These are phyloP conservation scores for Tor tambroides DNA, from an alignment of 2,113 vertebrate species.

Conservation along the genomic window DNA sequence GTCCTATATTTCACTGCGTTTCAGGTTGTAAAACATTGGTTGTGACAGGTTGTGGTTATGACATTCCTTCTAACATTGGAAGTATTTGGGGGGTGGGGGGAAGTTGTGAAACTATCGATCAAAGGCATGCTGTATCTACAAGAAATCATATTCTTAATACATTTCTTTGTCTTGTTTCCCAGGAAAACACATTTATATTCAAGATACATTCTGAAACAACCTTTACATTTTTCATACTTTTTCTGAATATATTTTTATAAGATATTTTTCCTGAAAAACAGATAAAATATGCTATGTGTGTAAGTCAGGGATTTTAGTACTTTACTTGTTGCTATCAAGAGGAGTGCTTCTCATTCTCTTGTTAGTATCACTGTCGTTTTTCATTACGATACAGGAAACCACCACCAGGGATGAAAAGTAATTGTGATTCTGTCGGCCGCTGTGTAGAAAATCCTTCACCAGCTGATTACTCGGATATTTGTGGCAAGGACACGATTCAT, in stretches of 20 bases:
- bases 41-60: no score
- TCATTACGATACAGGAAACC: neutral
- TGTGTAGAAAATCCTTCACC: neutral
- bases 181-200: no score
- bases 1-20: neutral
- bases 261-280: no score
- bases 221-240: no score
- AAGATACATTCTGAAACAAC: no score
- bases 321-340: neutral
- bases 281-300: no score
- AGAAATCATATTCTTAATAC: neutral
- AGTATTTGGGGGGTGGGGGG: neutral
- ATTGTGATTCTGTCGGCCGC: slow-evolving; percentile 20
- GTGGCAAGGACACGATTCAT: neutral
- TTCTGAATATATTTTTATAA: no score
- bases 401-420: neutral
- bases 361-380: no score
- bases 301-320: no score
- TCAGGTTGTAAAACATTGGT: neutral
- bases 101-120: neutral
- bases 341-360: neutral
- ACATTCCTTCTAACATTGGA: neutral
- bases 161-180: no score
- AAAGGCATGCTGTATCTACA: neutral
- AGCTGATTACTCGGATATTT: neutral